Conservation (phyloP, 2,113 vertebrate genomes). For the Lagopus leucura region DNA sequence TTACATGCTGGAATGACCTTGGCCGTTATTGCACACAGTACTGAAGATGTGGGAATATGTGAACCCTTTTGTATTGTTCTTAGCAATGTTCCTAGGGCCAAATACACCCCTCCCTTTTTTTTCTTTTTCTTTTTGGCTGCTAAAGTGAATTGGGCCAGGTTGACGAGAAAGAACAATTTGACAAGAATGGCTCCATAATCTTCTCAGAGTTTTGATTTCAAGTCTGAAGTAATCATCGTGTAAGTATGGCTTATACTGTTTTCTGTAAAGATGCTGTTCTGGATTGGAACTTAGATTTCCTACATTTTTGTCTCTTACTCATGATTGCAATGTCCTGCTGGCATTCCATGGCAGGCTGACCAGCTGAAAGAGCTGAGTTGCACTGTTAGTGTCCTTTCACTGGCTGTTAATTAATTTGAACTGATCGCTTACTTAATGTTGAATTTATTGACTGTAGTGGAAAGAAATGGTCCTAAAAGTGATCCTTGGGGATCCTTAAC, state of each 20-base stretch:
- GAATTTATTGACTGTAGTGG: background rate
- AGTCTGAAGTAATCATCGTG: background rate
- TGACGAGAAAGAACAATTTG: background rate
- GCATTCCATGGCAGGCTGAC: background rate
- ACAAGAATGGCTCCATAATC: background rate
- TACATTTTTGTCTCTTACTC: background rate
- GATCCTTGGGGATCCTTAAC: background rate
- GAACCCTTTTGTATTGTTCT: background rate
- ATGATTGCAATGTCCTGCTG: background rate
- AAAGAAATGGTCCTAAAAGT: background rate
- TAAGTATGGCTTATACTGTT: background rate
- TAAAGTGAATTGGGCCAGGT: rapidly evolving
- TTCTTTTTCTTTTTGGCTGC: background rate
- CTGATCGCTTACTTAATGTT: background rate
- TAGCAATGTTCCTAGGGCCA: background rate
- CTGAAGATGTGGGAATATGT: background rate
- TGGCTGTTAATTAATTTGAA: background rate
- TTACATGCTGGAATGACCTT: background rate
- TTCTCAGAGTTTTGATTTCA: background rate
- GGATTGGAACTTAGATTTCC: background rate
- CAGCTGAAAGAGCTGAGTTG: background rate
- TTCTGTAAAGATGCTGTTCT: background rate
- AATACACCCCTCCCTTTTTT: background rate
- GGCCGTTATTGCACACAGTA: background rate
- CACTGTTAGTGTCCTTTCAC: background rate